Evolutionary conservation across 2,797 vertebrate species (phyloP).

Genomic region (Gallinago stenura): DNA sequence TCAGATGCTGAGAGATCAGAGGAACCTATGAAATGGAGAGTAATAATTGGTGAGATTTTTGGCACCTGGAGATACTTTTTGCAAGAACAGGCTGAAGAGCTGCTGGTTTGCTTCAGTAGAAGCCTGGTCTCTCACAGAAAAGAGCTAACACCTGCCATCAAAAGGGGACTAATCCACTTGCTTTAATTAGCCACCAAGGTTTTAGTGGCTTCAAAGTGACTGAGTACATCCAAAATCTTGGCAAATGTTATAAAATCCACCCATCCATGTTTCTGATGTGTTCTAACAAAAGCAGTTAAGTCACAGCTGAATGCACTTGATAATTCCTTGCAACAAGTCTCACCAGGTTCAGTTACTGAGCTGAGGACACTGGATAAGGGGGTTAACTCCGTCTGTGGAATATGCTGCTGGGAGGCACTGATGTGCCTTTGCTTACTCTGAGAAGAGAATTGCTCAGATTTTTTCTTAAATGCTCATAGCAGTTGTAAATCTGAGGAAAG

Average conservation of each 20-base stretch:
- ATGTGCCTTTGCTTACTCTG: background rate
- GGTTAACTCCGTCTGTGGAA: background rate
- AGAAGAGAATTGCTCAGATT: background rate
- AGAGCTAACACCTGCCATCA: constrained; percentile 15
- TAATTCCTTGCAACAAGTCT: background rate
- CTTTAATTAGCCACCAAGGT: background rate
- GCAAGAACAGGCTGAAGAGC: background rate
- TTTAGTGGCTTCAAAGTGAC: constrained; percentile 7
- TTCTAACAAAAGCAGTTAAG: background rate
- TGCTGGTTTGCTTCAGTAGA: background rate
- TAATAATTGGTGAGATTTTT: constrained; percentile 30
- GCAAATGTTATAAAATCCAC: background rate
- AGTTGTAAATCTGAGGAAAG: constrained; percentile 20
- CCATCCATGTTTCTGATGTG: background rate
- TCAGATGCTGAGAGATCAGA: background rate
- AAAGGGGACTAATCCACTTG: background rate
- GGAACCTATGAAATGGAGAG: constrained; percentile 35
- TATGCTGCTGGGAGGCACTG: background rate
- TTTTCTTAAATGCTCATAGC: background rate
- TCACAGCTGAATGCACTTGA: background rate
- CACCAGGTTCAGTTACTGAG: background rate
- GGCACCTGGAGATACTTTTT: background rate
- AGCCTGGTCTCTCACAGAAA: background rate
- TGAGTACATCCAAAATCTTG: background rate
- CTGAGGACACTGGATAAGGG: background rate